These are phyloP conservation scores for Drosophila colorata DNA, from an alignment of 2,888 invertebrate species.

Conservation along the genomic window DNA sequence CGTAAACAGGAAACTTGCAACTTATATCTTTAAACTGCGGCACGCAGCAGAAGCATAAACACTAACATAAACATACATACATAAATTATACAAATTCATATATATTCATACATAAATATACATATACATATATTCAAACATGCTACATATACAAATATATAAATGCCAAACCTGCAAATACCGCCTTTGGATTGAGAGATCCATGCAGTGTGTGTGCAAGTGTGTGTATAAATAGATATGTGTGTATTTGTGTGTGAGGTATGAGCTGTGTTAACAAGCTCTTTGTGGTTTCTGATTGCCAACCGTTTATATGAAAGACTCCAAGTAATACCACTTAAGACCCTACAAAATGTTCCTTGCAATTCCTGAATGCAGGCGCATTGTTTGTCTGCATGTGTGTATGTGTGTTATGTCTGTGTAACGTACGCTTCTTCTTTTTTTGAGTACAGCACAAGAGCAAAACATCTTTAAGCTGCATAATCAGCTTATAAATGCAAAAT, in stretches of 20 bases:
- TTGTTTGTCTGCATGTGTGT: not conserved
- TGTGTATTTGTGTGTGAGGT: constrained; percentile 8
- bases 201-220: not conserved
- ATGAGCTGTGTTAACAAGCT: constrained; percentile 46
- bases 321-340: constrained; percentile 24
- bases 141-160: constrained; percentile 9
- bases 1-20: constrained; percentile 10
- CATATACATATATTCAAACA: constrained; percentile 10
- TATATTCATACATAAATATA: constrained; percentile 14
- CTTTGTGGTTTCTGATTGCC: constrained; percentile 22
- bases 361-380: constrained; percentile 8
- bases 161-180: constrained; percentile 6
- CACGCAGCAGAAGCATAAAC: constrained; percentile 28
- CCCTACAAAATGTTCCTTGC: constrained; percentile 9
- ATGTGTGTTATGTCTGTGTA: not conserved
- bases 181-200: not conserved
- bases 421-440: too few species aligned
- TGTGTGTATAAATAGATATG: not conserved
- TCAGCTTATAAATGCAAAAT: too few species aligned
- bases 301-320: constrained; percentile 8
- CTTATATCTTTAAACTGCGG: constrained; percentile 10
- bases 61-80: not conserved
- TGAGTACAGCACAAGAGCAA: too few species aligned
- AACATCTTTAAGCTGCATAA: too few species aligned
- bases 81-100: constrained; percentile 2